phyloP scores from a whole-genome alignment of 2,888 invertebrate species.

The Gisinianus flammeolus region DNA sequence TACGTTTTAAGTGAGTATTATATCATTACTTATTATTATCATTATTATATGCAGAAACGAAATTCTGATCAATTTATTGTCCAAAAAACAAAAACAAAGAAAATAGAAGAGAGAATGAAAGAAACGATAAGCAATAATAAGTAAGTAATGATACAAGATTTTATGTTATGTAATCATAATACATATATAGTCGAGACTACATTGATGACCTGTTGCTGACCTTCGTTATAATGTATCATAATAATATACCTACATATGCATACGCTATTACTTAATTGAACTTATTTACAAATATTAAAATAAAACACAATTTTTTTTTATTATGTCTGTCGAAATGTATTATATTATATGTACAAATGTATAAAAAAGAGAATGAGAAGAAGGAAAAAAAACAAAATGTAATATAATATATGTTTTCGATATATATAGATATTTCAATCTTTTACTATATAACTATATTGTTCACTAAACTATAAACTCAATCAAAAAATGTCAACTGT shows the following conservation, averaged over 20 bases:
- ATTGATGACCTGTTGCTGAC: not conserved
- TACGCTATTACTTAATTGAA: not conserved
- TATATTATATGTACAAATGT: not conserved
- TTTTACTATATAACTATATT: not conserved
- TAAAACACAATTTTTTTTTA: not conserved
- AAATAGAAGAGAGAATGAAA: not conserved
- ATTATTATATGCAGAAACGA: not conserved
- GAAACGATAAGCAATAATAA: too few species aligned
- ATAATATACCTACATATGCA: not conserved
- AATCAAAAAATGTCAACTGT: not conserved
- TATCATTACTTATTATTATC: not conserved
- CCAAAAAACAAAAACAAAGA: not conserved
- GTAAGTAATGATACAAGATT: too few species aligned
- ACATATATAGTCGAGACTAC: not conserved
- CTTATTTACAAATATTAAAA: not conserved
- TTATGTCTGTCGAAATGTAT: not conserved
- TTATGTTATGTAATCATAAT: too few species aligned
- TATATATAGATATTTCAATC: not conserved
- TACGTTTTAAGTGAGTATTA: not conserved
- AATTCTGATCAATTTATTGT: not conserved
- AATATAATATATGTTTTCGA: not conserved
- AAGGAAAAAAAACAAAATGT: not conserved
- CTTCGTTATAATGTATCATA: not conserved
- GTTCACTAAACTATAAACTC: not conserved
- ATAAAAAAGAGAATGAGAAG: not conserved